Conservation (phyloP, 2,888 invertebrate species). For the Drosophila buzzatii region DNA sequence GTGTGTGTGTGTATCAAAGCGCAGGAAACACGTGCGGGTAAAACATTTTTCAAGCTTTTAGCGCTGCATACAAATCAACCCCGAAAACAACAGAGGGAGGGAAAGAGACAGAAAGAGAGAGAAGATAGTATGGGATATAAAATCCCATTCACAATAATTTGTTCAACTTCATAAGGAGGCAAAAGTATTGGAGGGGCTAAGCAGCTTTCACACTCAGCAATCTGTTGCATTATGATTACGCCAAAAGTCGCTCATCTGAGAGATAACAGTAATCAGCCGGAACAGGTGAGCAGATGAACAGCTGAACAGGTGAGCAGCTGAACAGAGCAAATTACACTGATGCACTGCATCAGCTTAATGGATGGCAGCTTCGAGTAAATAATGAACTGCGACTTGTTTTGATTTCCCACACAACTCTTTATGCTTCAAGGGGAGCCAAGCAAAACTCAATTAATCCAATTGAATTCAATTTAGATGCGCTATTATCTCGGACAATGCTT, state of each 20-base stretch:
- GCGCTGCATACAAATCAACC: constrained; percentile 81
- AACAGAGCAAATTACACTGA: constrained; percentile 6
- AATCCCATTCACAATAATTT: constrained; percentile 76
- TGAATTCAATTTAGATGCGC: constrained; percentile 60
- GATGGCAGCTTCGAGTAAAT: neutral
- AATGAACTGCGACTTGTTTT: constrained; percentile 8
- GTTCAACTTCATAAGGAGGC: constrained; percentile 73
- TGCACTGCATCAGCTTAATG: constrained; percentile 18
- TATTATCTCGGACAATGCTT: constrained; percentile 9
- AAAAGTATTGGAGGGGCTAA: constrained; percentile 23
- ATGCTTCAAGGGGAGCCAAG: neutral
- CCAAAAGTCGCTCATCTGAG: constrained; percentile 45
- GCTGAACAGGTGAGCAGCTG: neutral
- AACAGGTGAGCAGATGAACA: constrained; percentile 14
- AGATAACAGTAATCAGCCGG: constrained; percentile 43
- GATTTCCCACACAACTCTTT: constrained; percentile 14
- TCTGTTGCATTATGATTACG: constrained; percentile 74
- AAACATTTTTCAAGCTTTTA: constrained; percentile 81
- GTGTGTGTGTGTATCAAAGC: constrained; percentile 63
- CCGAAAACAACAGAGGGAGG: constrained; percentile 30
- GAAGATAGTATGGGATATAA: constrained; percentile 10
- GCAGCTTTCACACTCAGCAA: constrained; percentile 53
- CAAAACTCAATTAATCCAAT: constrained; percentile 62
- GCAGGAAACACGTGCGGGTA: constrained; percentile 80
- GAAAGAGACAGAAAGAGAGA: neutral